These are phyloP conservation scores for Stegophylla sp. DNA, from an alignment of 2,888 invertebrate species.

Conservation along the genomic window DNA sequence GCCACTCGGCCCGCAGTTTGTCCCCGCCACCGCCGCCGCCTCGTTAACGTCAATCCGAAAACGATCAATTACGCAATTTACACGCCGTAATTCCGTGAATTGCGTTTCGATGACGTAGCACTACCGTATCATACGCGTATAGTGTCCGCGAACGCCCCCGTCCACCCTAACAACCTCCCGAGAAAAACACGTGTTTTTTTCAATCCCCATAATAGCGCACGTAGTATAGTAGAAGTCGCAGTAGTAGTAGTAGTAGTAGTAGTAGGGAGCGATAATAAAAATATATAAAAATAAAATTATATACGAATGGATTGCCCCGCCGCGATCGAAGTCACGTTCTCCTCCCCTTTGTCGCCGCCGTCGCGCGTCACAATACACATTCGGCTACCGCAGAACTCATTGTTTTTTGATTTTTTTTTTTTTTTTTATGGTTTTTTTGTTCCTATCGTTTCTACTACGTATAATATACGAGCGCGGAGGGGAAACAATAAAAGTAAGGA, in stretches of 20 bases:
- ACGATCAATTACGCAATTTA: constrained; percentile 59
- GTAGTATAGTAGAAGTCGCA: no score
- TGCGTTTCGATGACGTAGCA: constrained; percentile 57
- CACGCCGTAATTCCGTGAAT: constrained; percentile 39
- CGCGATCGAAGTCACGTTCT: constrained; percentile 56
- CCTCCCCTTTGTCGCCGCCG: constrained; percentile 1
- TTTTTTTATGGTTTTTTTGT: constrained; percentile 31
- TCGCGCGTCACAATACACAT: no score
- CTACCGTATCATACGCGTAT: background rate
- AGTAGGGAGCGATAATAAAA: constrained; percentile 41
- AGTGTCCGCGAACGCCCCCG: constrained; percentile 14
- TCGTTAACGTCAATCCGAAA: constrained; percentile 58
- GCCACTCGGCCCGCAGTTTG: background rate
- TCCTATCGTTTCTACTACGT: background rate
- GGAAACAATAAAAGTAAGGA: constrained; percentile 18
- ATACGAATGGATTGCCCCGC: constrained; percentile 19
- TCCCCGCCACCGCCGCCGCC: background rate
- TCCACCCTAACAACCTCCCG: constrained; percentile 11
- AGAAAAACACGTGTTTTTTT: constrained; percentile 52
- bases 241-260: no score
- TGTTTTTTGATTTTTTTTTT: constrained; percentile 42
- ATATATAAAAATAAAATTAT: constrained; percentile 3
- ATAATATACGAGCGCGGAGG: background rate
- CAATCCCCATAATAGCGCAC: constrained; percentile 39
- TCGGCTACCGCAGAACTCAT: constrained; percentile 56